Base-by-base conservation (phyloP, 2,888 invertebrate genomes). In the Cantharis lateralis region DNA sequence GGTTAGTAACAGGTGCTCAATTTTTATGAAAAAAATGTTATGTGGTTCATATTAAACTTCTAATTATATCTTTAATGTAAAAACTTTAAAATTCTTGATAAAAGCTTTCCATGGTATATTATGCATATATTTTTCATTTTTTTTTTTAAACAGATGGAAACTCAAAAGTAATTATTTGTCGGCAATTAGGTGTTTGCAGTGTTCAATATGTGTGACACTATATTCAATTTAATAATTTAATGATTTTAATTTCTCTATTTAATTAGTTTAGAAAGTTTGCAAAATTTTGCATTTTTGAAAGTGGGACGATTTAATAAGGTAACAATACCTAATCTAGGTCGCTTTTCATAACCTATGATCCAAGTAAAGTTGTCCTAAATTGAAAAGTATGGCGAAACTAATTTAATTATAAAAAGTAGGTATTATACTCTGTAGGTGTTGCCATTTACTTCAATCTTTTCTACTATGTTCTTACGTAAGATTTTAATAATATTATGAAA, bases 301-400 rank as follows among this genome's bases (percentile, higher is more conserved):
- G 62, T 71, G 15, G 71, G 71, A 71, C 71, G 62, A 20, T 71
- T 71, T 71, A 71, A 71, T 71, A 62, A 71, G 71, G 71, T 71
- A 71, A 71, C 71, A 71, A 71, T 71, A 71, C 63, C 70, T 71
- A 62, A 62, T 71, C 71, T 71, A n/a, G 71, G 20, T 28, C 26
- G 71, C 20, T 71, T 62, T 71, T 71, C 69, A 62, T 71, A 62
- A 69, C 32, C 32, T 69, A 24, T 24, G 24, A 15, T 24, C 16
- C 18, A 24, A 24, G 66, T 24, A 11, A 69, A 69, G 32, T 18
- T 26, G 69, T 69, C 32, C 28, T 69, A 69, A 66, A 66, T 66
- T 66, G 64, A 20, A 18, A 66, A 18, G 18, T 66, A 20, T 66
- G 64, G 18, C 3, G 64, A 20, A 66, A 66, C 24, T 20, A 66